Conservation (phyloP, 2,113 vertebrate genomes). For the Peromyscus californicus region DNA sequence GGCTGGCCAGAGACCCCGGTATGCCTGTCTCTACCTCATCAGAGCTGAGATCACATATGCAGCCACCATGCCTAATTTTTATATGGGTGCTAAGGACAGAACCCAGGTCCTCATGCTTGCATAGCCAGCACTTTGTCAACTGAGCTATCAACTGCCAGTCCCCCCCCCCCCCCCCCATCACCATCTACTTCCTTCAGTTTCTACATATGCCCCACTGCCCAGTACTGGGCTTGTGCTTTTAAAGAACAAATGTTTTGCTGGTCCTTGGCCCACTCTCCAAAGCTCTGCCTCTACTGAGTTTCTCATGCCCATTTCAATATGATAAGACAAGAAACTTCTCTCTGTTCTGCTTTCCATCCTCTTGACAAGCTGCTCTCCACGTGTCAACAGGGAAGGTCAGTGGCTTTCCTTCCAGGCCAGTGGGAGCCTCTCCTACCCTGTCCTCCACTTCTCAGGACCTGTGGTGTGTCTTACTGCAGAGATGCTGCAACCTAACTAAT, state of each 20-base stretch:
- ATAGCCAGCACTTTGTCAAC: neutral
- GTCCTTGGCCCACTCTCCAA: neutral
- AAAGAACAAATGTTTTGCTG: conserved; percentile 3
- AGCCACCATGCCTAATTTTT: neutral
- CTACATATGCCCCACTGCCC: neutral
- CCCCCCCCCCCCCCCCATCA: neutral
- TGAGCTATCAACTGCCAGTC: no score
- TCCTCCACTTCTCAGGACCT: neutral
- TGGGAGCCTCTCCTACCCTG: neutral
- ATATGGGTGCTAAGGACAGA: neutral
- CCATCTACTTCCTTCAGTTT: neutral
- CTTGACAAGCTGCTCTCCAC: neutral
- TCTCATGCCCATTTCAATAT: neutral
- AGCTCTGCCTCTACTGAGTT: neutral
- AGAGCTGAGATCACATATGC: neutral
- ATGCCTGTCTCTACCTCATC: neutral
- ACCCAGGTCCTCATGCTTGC: neutral
- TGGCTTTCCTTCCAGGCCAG: neutral
- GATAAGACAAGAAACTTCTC: neutral
- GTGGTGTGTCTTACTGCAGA: neutral
- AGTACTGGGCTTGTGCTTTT: neutral
- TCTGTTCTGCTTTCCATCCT: neutral
- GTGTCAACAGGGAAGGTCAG: neutral
- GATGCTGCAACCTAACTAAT: neutral
- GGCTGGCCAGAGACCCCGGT: neutral